Percentiles rank a stretch among this genome's conserved stretches.
Evolutionary conservation across 2,113 vertebrate genomes (phyloP).

Genomic region (Oxyura jamaicensis): DNA sequence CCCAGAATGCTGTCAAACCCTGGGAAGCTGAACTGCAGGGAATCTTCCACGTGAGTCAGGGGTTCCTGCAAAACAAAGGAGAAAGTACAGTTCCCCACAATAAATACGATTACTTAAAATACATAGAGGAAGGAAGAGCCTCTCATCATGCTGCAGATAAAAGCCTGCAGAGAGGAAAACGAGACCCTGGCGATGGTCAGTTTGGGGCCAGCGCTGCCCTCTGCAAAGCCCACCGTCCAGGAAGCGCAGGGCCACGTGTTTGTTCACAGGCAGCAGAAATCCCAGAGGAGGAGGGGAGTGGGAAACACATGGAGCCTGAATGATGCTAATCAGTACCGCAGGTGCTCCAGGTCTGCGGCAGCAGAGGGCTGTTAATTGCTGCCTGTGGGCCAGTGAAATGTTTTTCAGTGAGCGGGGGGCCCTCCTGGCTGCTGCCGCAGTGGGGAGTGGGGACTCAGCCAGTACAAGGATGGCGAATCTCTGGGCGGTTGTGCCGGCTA

Average conservation of each 20-base stretch:
- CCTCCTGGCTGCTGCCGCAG: background rate
- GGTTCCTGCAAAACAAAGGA: slow-evolving; percentile 33
- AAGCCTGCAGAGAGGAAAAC: background rate
- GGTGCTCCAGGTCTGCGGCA: slow-evolving; percentile 15
- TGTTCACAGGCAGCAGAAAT: slow-evolving; percentile 51
- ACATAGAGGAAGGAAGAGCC: slow-evolving; percentile 49
- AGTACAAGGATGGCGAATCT: background rate
- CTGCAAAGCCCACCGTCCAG: slow-evolving; percentile 5
- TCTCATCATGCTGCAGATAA: slow-evolving; percentile 9
- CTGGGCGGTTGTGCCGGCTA: rapidly evolving
- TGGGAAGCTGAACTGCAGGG: slow-evolving; percentile 22
- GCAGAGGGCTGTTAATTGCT: slow-evolving; percentile 63
- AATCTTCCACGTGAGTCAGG: background rate
- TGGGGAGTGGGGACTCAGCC: background rate
- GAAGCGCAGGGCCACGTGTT: slow-evolving; percentile 36
- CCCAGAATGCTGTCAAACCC: background rate
- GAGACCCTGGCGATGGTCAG: background rate
- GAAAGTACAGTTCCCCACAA: slow-evolving; percentile 6
- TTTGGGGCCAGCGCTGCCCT: slow-evolving; percentile 5
- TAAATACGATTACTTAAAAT: background rate
- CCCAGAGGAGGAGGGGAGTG: slow-evolving; percentile 50
- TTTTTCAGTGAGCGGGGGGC: background rate
- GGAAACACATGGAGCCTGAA: slow-evolving; percentile 69
- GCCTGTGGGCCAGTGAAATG: slow-evolving; percentile 40
- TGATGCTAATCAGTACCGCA: slow-evolving; percentile 65